These are phyloP conservation scores for Oasisia sp. DNA, from an alignment of 2,888 invertebrate genomes.

Conservation along the genomic window DNA sequence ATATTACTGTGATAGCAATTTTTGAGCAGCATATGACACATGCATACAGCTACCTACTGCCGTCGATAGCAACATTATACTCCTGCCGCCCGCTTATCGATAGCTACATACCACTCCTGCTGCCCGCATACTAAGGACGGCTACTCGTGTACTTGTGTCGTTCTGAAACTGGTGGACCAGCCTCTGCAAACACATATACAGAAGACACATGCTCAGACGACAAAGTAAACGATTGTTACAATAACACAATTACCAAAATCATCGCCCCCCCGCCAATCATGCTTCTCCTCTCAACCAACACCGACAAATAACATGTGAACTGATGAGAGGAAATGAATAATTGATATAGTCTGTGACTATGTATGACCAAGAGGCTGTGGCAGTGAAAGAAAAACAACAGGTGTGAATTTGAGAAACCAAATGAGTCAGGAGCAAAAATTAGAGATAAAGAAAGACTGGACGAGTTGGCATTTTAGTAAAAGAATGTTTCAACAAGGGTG, in stretches of 20 bases:
- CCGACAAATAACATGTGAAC: neutral
- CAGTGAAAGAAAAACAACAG: too few relatives aligned
- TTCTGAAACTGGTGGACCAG: slow-evolving; percentile 60
- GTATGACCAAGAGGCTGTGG: too few relatives aligned
- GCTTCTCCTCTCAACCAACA: neutral
- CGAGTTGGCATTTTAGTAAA: too few relatives aligned
- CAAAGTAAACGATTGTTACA: neutral
- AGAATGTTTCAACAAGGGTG: too few relatives aligned
- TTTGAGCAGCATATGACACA: too few relatives aligned
- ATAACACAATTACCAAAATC: neutral
- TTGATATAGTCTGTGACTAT: too few relatives aligned
- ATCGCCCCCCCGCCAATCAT: neutral
- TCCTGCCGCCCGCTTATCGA: slow-evolving; percentile 57
- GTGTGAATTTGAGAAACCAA: too few relatives aligned
- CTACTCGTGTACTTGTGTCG: slow-evolving; percentile 55
- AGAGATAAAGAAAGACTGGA: too few relatives aligned
- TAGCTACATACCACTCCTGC: slow-evolving; percentile 57
- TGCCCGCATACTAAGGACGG: slow-evolving; percentile 60
- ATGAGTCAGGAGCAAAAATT: too few relatives aligned
- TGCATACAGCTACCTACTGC: too few relatives aligned
- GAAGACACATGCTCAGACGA: neutral
- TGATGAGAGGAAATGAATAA: neutral
- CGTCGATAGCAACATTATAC: slow-evolving; percentile 44
- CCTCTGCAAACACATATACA: slow-evolving; percentile 41
- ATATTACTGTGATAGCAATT: too few relatives aligned